Base-by-base conservation (phyloP, 2,888 invertebrate genomes). In the Troides oblongomaculatus region DNA sequence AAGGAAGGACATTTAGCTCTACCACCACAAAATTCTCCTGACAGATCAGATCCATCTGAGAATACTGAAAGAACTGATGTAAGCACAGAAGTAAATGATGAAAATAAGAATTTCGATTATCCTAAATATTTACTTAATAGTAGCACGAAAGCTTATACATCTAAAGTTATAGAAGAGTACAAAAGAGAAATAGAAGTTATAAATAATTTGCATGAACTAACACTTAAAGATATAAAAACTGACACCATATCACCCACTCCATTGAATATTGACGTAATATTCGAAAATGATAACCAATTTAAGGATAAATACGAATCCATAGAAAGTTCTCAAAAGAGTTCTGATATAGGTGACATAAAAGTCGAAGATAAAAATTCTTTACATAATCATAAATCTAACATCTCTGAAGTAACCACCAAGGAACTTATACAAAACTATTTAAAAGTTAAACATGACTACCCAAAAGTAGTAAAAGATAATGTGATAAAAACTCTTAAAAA, bases 81-180 rank as follows among this genome's bases (percentile, higher is more conserved):
- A 67, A 56, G 73, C 66, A 61, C 72, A 36, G 84, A 82, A 69
- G 69, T 73, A 50, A 80, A 82, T 36, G 78, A 76, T 66, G 82
- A 82, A 43, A 78, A 78, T 59, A 76, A 80, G 18, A 83, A 83
- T 73, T 74, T 81, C 64, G 86, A 89, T 69, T 93, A 93, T 76
- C 93, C 93, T 18, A 76, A 86, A 3, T 93, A 93, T 77, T 83
- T 93, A 72, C 81, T 83, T 2, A 90, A 92, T 72, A 93, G 90
- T 74, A 85, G 84, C 53, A 90, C 89, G 39, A 93, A 92, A 84
- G 89, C 90, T 0, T 93, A 93, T 69, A 93, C 93, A 7, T 92
- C 93, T 23, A 90, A 91, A 80, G 93, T 93, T 5, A 93, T 93
- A 68, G 92, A 93, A 81, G 93, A 93, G 80, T 93, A 93, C 72